phyloP scores from a whole-genome alignment of 2,113 vertebrate species.

The Ochotona curzoniae region DNA sequence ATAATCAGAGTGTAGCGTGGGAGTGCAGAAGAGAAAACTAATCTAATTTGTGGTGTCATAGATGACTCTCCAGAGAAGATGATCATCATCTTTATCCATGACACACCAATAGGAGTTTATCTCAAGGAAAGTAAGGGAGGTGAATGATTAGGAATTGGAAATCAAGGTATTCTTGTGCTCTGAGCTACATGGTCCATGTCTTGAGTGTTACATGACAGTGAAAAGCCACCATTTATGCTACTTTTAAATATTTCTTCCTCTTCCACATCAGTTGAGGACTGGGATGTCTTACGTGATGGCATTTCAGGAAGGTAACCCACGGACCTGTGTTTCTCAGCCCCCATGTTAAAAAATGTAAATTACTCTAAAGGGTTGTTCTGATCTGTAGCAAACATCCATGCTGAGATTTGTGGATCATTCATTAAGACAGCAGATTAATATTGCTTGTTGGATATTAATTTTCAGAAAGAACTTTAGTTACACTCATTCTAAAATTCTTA shows the following conservation, averaged over 20 bases:
- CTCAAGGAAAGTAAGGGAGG: neutral
- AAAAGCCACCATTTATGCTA: neutral
- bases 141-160: neutral
- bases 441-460: neutral
- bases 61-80: neutral
- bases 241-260: neutral
- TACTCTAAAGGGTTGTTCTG: neutral
- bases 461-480: neutral
- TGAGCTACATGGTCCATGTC: neutral
- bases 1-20: neutral
- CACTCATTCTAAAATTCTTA: neutral
- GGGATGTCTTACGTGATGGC: neutral
- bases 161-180: neutral
- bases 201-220: neutral
- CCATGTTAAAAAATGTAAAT: neutral
- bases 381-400: neutral
- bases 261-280: neutral
- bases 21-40: neutral
- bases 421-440: neutral
- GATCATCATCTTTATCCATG: neutral
- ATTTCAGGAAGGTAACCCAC: neutral
- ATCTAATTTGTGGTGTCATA: neutral
- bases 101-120: constrained; percentile 1
- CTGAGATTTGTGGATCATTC: neutral
- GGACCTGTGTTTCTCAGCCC: neutral